A percentile compares a stretch with the other conserved stretches of the same genome.
Evolutionary conservation across 2,113 vertebrate genomes (phyloP).

Genomic region (Chlamydotis undulata): DNA sequence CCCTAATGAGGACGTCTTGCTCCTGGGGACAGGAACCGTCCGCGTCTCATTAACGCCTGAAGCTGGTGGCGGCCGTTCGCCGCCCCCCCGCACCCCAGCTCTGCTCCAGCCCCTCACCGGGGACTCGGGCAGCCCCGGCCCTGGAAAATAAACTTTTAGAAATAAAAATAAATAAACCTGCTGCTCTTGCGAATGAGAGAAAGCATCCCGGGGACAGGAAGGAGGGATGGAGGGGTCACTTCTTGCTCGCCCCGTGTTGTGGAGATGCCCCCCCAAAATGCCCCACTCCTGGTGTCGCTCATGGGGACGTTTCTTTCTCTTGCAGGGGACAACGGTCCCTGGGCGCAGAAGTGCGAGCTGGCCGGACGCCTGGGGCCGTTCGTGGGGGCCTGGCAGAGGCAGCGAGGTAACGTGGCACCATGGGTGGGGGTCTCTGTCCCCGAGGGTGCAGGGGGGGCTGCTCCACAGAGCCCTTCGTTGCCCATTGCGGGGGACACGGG

Average conservation of each 20-base stretch:
- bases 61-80: not conserved
- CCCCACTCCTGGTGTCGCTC: not conserved
- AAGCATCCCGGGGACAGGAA: not conserved
- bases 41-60: slow-evolving; percentile 1
- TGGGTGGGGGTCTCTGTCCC: not conserved
- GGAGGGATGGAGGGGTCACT: not conserved
- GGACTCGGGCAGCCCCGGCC: not conserved
- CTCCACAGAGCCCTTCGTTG: not conserved
- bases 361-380: slow-evolving; percentile 88
- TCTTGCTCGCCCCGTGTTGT: rapidly evolving
- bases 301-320: not conserved
- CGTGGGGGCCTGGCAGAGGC: slow-evolving; percentile 86
- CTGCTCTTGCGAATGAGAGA: not conserved
- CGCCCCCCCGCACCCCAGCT: not conserved
- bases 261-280: not conserved
- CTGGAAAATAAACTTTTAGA: not conserved
- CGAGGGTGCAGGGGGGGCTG: not conserved
- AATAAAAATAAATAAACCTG: not conserved
- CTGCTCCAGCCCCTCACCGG: not conserved
- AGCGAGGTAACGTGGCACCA: slow-evolving; percentile 75
- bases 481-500: rapidly evolving
- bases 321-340: slow-evolving; percentile 95
- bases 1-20: slow-evolving; percentile 55
- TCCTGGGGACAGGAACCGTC: not conserved
- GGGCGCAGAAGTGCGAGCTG: slow-evolving; percentile 94